These are phyloP conservation scores for Ceuthmochares aereus DNA, from an alignment of 2,113 vertebrate genomes.

Conservation along the genomic window DNA sequence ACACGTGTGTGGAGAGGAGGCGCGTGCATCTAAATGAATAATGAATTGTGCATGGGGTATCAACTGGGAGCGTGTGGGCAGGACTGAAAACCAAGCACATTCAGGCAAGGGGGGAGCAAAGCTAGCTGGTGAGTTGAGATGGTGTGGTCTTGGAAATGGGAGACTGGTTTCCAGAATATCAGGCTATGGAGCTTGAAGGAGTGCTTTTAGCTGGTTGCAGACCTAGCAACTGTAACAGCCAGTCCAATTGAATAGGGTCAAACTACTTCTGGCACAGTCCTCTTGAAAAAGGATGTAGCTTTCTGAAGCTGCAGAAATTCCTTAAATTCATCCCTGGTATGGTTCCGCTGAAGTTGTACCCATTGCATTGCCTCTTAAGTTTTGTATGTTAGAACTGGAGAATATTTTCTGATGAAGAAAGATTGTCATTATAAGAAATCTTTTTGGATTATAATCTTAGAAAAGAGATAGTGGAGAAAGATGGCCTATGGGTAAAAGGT, in stretches of 20 bases:
- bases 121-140: not conserved
- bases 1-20: not conserved
- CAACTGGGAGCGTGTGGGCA: not conserved
- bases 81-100: not conserved
- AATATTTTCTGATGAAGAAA: slow-evolving; percentile 20
- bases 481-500: slow-evolving; percentile 55
- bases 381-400: slow-evolving; percentile 45
- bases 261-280: not conserved
- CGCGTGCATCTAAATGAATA: not conserved
- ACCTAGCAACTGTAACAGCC: not conserved
- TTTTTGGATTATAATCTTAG: slow-evolving; percentile 25
- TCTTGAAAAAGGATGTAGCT: not conserved
- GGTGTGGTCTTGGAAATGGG: fast-evolving
- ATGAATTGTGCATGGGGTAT: not conserved
- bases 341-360: fast-evolving
- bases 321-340: not conserved
- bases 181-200: not conserved
- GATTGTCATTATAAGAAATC: slow-evolving; percentile 21
- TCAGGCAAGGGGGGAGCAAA: not conserved
- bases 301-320: slow-evolving; percentile 44
- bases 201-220: not conserved
- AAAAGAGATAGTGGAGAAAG: slow-evolving; percentile 56
- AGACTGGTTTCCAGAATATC: not conserved
- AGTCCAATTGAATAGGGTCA: not conserved
- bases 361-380: slow-evolving; percentile 25